These are phyloP conservation scores for Oreochromis tanganicae DNA, from an alignment of 2,113 vertebrate genomes.

Conservation along the genomic window DNA sequence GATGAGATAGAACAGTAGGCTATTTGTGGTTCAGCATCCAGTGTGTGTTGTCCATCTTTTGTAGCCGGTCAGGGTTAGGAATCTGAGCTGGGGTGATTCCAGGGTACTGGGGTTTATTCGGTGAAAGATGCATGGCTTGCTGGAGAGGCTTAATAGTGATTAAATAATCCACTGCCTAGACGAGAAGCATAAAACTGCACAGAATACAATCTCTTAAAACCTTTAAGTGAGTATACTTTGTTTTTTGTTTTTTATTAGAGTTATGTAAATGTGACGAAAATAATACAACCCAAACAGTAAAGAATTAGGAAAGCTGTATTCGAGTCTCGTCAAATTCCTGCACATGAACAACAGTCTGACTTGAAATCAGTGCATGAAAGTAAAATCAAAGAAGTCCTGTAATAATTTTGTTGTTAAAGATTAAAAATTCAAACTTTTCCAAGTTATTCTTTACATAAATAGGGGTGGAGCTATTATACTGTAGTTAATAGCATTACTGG, in stretches of 20 bases:
- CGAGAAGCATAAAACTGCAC: background rate
- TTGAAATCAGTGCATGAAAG: background rate
- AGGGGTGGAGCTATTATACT: background rate
- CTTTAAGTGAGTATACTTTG: background rate
- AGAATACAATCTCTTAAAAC: background rate
- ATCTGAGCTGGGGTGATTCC: background rate
- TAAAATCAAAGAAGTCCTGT: background rate
- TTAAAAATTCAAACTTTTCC: background rate
- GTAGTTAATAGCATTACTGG: background rate
- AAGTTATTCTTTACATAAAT: background rate
- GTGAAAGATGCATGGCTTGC: background rate
- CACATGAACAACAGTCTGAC: background rate
- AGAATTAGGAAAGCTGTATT: background rate
- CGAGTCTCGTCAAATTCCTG: background rate
- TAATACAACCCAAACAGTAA: background rate
- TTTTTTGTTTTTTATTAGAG: background rate
- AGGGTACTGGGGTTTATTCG: background rate
- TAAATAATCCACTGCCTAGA: slow-evolving; percentile 8
- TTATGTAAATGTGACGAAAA: background rate
- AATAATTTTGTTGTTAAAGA: background rate
- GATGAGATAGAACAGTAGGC: background rate
- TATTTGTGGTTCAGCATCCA: background rate
- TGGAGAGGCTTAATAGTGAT: slow-evolving; percentile 8
- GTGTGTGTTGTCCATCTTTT: background rate
- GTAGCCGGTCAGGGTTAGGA: background rate